These are phyloP conservation scores for Lepidochitona cinerea DNA, from an alignment of 2,888 invertebrate genomes.

Conservation along the genomic window DNA sequence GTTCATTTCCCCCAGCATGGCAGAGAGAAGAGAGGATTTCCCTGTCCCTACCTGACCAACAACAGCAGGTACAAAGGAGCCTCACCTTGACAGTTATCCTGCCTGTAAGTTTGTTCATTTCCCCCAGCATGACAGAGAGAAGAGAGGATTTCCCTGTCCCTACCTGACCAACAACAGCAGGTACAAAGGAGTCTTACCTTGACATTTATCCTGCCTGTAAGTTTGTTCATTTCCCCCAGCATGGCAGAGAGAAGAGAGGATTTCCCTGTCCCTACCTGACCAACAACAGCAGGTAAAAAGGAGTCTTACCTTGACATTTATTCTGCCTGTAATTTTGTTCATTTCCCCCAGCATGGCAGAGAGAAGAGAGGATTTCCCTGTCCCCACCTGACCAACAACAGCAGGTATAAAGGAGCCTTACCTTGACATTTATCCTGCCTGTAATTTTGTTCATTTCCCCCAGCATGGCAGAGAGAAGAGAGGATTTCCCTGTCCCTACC, in stretches of 20 bases:
- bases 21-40: too few relatives aligned
- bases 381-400: background rate
- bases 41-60: too few relatives aligned
- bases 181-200: background rate
- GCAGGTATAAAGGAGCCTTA: constrained; percentile 23
- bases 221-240: constrained; percentile 2
- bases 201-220: background rate
- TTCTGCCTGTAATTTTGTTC: background rate
- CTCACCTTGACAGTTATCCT: too few relatives aligned
- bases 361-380: background rate
- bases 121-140: too few relatives aligned
- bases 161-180: background rate
- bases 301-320: background rate
- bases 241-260: background rate
- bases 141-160: too few relatives aligned
- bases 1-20: too few relatives aligned
- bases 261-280: background rate
- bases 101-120: too few relatives aligned
- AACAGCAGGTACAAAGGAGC: too few relatives aligned
- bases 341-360: background rate
- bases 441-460: constrained; percentile 65
- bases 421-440: constrained; percentile 59
- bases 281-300: background rate
- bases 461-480: constrained; percentile 63
- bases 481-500: constrained; percentile 67